Conservation (phyloP, 1,140 invertebrate genomes). For the Aphidius gifuensis region DNA sequence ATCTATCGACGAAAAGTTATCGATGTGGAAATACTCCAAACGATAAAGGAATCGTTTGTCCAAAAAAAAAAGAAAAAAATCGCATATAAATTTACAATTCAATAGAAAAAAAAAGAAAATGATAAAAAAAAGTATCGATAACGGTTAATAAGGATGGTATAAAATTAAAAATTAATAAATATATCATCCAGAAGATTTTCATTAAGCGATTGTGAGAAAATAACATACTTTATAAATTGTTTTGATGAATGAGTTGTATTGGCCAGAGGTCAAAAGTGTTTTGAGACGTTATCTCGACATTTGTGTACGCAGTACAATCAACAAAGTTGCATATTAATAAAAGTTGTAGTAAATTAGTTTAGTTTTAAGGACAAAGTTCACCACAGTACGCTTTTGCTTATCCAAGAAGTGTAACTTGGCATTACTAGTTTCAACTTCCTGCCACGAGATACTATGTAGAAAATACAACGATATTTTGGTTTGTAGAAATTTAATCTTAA, state of each 20-base stretch:
- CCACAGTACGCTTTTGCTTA: conserved; percentile 12
- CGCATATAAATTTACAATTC: too few species aligned
- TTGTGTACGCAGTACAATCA: conserved; percentile 31
- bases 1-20: neutral
- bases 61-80: too few species aligned
- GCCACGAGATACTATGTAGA: neutral
- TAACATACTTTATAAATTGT: too few species aligned
- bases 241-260: too few species aligned
- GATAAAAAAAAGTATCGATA: too few species aligned
- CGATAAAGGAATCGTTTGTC: too few species aligned
- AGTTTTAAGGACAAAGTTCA: conserved; percentile 32
- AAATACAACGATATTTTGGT: conserved; percentile 6
- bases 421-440: conserved; percentile 16
- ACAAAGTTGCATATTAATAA: conserved; percentile 44
- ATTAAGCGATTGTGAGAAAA: too few species aligned
- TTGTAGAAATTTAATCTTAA: conserved; percentile 17
- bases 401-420: conserved; percentile 21
- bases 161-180: too few species aligned
- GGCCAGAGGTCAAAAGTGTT: neutral
- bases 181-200: too few species aligned
- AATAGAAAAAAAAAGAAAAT: too few species aligned
- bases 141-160: too few species aligned
- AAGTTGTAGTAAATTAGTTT: conserved; percentile 43
- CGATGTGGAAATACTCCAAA: neutral
- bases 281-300: conserved; percentile 31